Conservation (phyloP, 1,140 invertebrate genomes). For the Polyergus mexicanus region DNA sequence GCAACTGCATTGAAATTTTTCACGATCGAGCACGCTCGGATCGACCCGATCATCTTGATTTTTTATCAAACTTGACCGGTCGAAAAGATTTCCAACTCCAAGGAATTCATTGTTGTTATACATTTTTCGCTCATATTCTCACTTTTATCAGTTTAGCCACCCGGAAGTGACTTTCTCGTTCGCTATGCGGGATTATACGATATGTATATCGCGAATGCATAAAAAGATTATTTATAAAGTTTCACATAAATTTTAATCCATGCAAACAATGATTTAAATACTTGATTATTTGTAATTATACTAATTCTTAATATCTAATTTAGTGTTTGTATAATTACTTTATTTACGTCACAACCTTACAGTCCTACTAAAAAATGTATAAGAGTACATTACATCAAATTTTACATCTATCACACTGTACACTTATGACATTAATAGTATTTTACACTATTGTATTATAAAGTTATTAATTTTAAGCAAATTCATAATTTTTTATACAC, state of each 20-base stretch:
- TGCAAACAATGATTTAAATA: not conserved
- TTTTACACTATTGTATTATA: too few species aligned
- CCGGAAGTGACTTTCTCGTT: not conserved
- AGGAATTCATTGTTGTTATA: conserved; percentile 14
- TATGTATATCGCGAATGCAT: not conserved
- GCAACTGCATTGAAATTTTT: conserved; percentile 66
- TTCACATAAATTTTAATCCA: not conserved
- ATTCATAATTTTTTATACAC: too few species aligned
- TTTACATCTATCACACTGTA: not conserved
- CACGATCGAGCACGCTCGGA: conserved; percentile 4
- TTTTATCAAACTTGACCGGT: conserved; percentile 50
- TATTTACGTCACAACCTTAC: not conserved
- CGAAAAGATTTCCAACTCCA: not conserved
- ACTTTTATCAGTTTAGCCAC: conserved; percentile 4
- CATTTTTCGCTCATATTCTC: conserved; percentile 5
- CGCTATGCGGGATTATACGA: not conserved
- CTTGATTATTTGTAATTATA: not conserved
- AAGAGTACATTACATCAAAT: not conserved
- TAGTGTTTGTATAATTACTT: not conserved
- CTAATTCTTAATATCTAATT: conserved; percentile 9
- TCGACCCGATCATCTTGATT: conserved; percentile 32
- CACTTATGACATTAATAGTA: not conserved
- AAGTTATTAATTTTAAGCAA: too few species aligned
- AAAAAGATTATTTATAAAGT: not conserved
- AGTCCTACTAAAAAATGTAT: not conserved